Base-by-base conservation (phyloP, 2,797 vertebrate species). In the Rhynchonycteris naso region DNA sequence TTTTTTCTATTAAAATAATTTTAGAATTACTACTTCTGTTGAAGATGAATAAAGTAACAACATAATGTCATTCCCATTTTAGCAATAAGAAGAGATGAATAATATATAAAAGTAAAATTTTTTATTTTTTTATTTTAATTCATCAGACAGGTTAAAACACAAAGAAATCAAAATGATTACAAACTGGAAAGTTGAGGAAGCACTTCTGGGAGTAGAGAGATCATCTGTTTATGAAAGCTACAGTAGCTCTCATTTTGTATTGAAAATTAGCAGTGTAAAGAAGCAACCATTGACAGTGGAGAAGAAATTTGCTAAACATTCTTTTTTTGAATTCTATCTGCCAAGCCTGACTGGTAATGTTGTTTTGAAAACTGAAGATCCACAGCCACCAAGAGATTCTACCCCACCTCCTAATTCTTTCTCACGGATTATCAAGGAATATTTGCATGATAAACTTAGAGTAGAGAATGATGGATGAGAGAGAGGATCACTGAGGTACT, bases 71-170 rank as follows among this genome's bases (percentile, higher is more conserved):
- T 66, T 65, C 2, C 15, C 54, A 66, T 3, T 5, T 68, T 26
- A 72, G 58, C 35, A 76, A 81, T n/a, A 47, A 65, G 12, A n/a
- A 58, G 24, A 92, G 43, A 10, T 38, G 38, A 16, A 35, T 56
- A 72, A 90, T 58, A 66, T 76, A 59, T 63, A 75, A 89, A 95
- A 83, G n/a, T 58, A 85, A 47, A 22, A n/a, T 71, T 63, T n/a
- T 9, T 63, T n/a, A n/a, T n/a, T n/a, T 11, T 33, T 50, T 71
- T 69, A 5, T 43, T 50, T 43, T 54, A 26, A 47, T 2, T n/a
- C 22, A 54, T 80, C 38, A 14, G 26, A 65, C 9, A 68, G 1
- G n/a, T 35, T 7, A 92, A 4, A 75, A 59, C n/a, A 35, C 5
- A 54, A 35, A 82, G 24, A 82, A 86, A 43, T 83, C 14, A 72